Evolutionary conservation across 1,140 invertebrate species (phyloP).

Genomic region (Zaprionus lachaisei): DNA sequence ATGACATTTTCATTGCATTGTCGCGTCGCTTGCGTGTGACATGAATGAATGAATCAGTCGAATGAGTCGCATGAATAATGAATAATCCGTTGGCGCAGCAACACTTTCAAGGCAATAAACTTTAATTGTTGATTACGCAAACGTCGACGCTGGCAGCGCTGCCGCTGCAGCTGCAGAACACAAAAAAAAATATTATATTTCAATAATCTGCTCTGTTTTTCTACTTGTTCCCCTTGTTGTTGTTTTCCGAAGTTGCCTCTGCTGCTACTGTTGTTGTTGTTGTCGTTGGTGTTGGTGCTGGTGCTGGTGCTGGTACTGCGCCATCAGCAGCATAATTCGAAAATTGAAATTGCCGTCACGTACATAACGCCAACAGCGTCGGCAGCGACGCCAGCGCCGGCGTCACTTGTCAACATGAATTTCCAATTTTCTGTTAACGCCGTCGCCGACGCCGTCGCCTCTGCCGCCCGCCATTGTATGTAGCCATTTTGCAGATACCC

Average conservation of each 20-base stretch:
- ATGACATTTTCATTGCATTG: slow-evolving; percentile 21
- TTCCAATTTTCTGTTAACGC: slow-evolving; percentile 68
- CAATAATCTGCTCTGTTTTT: slow-evolving; percentile 49
- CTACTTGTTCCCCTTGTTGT: slow-evolving; percentile 7
- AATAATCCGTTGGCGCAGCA: slow-evolving; percentile 22
- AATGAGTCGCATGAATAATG: slow-evolving; percentile 25
- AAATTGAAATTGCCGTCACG: slow-evolving; percentile 78
- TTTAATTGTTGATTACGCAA: slow-evolving; percentile 75
- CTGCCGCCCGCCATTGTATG: slow-evolving; percentile 18
- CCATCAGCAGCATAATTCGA: slow-evolving; percentile 53
- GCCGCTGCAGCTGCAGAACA: slow-evolving; percentile 27
- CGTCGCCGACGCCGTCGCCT: slow-evolving; percentile 3
- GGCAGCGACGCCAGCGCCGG: slow-evolving; percentile 26
- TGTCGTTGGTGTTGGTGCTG: background rate
- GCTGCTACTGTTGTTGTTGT: slow-evolving; percentile 3
- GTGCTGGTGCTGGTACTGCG: background rate
- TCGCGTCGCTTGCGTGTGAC: slow-evolving; percentile 18
- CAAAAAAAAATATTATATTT: slow-evolving; percentile 57
- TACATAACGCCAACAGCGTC: slow-evolving; percentile 64
- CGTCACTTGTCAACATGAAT: slow-evolving; percentile 78
- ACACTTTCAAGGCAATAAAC: slow-evolving; percentile 68
- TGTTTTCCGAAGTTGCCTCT: background rate
- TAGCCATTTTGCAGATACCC: slow-evolving; percentile 26
- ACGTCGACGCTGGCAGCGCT: background rate
- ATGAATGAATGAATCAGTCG: slow-evolving; percentile 17